A percentile compares a stretch with the other conserved stretches of the same genome.
Evolutionary conservation across 2,888 invertebrate genomes (phyloP).

Genomic region (Pelosia muscerda): DNA sequence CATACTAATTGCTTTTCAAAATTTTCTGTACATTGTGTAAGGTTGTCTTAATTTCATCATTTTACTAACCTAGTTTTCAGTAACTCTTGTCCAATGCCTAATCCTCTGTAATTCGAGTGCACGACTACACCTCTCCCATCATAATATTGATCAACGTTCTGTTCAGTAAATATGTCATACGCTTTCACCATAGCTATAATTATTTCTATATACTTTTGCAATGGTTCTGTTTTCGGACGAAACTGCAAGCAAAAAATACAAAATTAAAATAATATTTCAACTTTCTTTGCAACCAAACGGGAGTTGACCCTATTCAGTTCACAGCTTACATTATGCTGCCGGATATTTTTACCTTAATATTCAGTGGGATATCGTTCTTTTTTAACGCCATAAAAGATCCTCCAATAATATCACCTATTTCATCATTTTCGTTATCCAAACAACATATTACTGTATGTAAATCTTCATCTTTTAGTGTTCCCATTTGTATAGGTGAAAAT

Average conservation of each 20-base stretch:
- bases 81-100: slow-evolving; percentile 53
- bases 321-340: not conserved
- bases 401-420: slow-evolving; percentile 53
- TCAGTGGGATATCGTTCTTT: slow-evolving; percentile 29
- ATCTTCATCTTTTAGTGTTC: slow-evolving; percentile 22
- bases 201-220: slow-evolving; percentile 50
- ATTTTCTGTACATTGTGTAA: too few species aligned
- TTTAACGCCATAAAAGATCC: slow-evolving; percentile 45
- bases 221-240: slow-evolving; percentile 53
- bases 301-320: not conserved
- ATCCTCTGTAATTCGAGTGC: slow-evolving; percentile 42
- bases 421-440: slow-evolving; percentile 51
- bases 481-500: not conserved
- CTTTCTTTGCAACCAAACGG: not conserved
- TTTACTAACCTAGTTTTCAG: slow-evolving; percentile 49
- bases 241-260: slow-evolving; percentile 16
- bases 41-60: too few species aligned
- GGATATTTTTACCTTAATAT: slow-evolving; percentile 11
- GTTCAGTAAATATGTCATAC: slow-evolving; percentile 40
- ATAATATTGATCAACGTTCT: slow-evolving; percentile 40
- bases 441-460: slow-evolving; percentile 56
- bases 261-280: not conserved
- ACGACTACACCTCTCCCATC: slow-evolving; percentile 52
- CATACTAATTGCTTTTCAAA: too few species aligned
- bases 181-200: slow-evolving; percentile 27